phyloP scores from a whole-genome alignment of 2,113 vertebrate species.

The Burhinus oedicnemus region DNA sequence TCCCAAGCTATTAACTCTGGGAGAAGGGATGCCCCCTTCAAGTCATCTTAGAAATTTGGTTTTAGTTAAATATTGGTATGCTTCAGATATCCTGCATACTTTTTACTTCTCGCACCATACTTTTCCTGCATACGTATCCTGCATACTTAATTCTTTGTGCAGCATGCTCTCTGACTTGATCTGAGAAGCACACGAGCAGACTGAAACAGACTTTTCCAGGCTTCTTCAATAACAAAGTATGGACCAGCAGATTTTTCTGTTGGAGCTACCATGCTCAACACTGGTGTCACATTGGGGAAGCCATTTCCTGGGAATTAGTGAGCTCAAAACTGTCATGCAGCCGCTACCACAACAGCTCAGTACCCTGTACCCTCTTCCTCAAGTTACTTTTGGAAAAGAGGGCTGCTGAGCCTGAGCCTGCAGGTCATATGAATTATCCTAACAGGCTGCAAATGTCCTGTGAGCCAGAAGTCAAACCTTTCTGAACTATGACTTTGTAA shows the following conservation, averaged over 20 bases:
- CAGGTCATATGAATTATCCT: background rate
- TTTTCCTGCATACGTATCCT: background rate
- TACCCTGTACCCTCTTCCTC: rapidly evolving
- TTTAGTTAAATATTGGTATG: background rate
- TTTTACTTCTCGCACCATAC: background rate
- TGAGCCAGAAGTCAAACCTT: background rate
- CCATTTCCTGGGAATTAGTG: background rate
- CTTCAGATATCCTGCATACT: background rate
- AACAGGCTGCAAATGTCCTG: background rate
- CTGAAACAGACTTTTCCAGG: background rate
- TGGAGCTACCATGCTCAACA: background rate
- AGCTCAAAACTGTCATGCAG: background rate
- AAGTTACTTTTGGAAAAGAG: background rate
- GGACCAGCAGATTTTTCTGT: background rate
- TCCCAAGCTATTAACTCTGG: background rate
- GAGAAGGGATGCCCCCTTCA: background rate
- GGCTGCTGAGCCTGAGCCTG: background rate
- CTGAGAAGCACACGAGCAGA: background rate
- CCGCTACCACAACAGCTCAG: background rate
- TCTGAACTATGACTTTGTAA: background rate
- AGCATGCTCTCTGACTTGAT: background rate
- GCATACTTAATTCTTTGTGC: background rate
- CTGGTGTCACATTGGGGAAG: background rate
- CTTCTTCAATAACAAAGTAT: background rate
- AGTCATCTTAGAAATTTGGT: background rate